Conservation (phyloP, 2,113 vertebrate species). For the Sterrhoptilus dennistouni region DNA sequence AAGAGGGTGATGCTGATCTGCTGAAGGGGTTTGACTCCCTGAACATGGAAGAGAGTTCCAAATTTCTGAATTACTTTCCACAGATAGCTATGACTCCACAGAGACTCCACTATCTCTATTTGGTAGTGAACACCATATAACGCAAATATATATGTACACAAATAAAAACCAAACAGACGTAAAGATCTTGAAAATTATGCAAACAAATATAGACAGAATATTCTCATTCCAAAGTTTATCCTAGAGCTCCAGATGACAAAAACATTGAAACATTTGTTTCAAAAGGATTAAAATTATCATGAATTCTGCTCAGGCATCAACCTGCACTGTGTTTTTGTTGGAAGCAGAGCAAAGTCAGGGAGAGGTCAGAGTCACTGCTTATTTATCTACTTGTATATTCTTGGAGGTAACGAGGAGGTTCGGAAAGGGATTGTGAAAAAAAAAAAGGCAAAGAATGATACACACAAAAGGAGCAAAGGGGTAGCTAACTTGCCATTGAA, state of each 20-base stretch:
- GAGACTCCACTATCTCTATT: not conserved
- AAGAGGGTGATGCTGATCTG: not conserved
- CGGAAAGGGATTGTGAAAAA: not conserved
- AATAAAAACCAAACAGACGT: not conserved
- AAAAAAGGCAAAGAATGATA: not conserved
- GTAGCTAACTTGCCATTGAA: not conserved
- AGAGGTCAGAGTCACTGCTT: conserved; percentile 28
- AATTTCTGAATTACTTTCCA: not conserved
- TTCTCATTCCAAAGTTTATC: not conserved
- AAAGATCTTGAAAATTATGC: not conserved
- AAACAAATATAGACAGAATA: conserved; percentile 2
- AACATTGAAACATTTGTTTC: not conserved
- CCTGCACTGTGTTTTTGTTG: not conserved
- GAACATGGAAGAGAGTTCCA: not conserved
- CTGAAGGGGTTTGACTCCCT: not conserved
- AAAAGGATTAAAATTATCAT: not conserved
- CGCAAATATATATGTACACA: not conserved
- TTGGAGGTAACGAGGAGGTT: not conserved
- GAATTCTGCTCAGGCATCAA: not conserved
- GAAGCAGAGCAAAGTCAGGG: conserved; percentile 24
- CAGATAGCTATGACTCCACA: not conserved
- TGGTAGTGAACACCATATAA: not conserved
- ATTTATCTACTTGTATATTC: not conserved
- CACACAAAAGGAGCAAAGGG: not conserved
- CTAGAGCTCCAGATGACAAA: conserved; percentile 20